Evolutionary conservation across 2,797 vertebrate genomes (phyloP).

Genomic region (Merluccius polli): DNA sequence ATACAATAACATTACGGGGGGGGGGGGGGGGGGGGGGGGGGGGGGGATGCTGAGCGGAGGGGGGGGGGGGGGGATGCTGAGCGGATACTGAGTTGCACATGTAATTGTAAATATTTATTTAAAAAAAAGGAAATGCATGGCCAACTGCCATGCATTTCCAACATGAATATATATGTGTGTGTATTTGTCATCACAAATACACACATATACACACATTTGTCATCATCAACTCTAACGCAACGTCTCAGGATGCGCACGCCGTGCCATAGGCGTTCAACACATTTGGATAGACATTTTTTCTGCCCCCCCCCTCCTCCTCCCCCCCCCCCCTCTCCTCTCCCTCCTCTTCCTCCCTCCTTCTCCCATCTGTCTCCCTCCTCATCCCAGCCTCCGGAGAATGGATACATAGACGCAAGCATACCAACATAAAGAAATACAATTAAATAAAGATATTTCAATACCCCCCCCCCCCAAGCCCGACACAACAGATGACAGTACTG

Average conservation of each 20-base stretch:
- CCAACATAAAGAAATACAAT: no score
- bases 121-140: constrained; percentile 9
- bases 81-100: not conserved
- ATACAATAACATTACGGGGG: constrained; percentile 38
- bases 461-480: constrained; percentile 40
- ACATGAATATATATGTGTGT: no score
- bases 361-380: constrained; percentile 48
- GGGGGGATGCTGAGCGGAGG: no score
- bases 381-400: constrained; percentile 50
- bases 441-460: no score
- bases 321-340: constrained; percentile 45
- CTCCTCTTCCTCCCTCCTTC: constrained; percentile 32
- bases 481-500: constrained; percentile 43
- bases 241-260: constrained; percentile 35
- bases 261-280: constrained; percentile 2
- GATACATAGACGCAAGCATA: constrained; percentile 19
- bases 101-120: constrained; percentile 25
- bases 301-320: no score
- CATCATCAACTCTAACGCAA: constrained; percentile 35
- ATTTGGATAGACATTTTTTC: not conserved
- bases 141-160: constrained; percentile 19
- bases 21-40: no score
- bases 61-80: no score
- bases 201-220: no score
- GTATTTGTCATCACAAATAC: no score